Percentiles rank a stretch among this genome's conserved stretches.
These are phyloP conservation scores for Microctenopoma stevenorrisi DNA, from an alignment of 2,797 vertebrate species.

Conservation along the genomic window DNA sequence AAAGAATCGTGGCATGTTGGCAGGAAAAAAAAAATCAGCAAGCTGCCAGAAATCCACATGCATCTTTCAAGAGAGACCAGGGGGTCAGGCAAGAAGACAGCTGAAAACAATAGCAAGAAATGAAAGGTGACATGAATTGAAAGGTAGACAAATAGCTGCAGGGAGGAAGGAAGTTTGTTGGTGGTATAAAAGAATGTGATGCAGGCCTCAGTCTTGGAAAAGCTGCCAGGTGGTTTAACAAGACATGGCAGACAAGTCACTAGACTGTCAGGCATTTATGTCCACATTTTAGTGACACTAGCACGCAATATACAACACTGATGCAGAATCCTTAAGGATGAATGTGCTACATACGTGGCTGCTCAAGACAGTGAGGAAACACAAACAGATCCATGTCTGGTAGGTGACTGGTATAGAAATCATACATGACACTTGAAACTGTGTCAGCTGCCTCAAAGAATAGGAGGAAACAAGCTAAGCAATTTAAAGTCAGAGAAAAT, in stretches of 20 bases:
- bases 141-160: slow-evolving; percentile 80
- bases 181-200: slow-evolving; percentile 65
- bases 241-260: slow-evolving; percentile 67
- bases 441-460: slow-evolving; percentile 35
- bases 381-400: slow-evolving; percentile 11
- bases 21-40: slow-evolving; percentile 33
- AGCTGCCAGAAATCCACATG: slow-evolving; percentile 74
- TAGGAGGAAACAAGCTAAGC: slow-evolving; percentile 15
- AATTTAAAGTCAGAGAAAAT: slow-evolving; percentile 41
- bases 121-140: slow-evolving; percentile 80
- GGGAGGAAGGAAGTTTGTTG: slow-evolving; percentile 76
- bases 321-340: slow-evolving; percentile 31
- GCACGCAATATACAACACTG: background rate
- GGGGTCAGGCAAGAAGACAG: slow-evolving; percentile 67
- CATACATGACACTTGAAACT: slow-evolving; percentile 11
- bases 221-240: slow-evolving; percentile 64
- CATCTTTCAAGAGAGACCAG: slow-evolving; percentile 69
- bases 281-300: slow-evolving; percentile 53
- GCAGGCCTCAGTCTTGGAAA: slow-evolving; percentile 62
- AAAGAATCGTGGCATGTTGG: slow-evolving; percentile 47
- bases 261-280: slow-evolving; percentile 64
- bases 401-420: slow-evolving; percentile 8
- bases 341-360: slow-evolving; percentile 19
- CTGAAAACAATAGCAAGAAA: slow-evolving; percentile 77
- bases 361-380: slow-evolving; percentile 31